Conservation (phyloP, 2,113 vertebrate genomes). For the Dendrocopos noguchii region DNA sequence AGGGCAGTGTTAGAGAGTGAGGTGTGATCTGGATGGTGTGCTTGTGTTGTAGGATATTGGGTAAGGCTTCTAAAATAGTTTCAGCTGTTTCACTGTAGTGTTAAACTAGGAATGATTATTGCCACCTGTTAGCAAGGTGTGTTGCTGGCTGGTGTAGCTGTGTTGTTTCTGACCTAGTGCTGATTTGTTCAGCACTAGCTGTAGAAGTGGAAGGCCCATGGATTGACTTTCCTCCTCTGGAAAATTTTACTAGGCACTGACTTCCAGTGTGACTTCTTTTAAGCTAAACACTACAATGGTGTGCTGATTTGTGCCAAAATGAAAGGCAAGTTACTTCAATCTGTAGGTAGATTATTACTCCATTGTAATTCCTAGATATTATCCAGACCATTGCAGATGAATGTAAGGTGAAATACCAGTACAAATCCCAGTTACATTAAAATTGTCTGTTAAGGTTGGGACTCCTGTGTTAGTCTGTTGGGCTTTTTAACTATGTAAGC, state of each 20-base stretch:
- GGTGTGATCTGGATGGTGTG: rapidly evolving
- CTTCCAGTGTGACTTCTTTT: not conserved
- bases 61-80: not conserved
- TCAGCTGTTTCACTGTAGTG: not conserved
- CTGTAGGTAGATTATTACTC: not conserved
- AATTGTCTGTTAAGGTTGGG: not conserved
- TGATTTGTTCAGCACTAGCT: rapidly evolving
- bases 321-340: not conserved
- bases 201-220: not conserved
- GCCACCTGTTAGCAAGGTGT: too few relatives aligned
- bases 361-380: rapidly evolving
- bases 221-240: not conserved
- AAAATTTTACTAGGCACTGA: rapidly evolving
- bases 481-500: not conserved
- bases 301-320: not conserved
- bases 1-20: not conserved
- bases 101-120: not conserved
- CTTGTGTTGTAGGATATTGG: rapidly evolving
- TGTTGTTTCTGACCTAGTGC: not conserved
- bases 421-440: not conserved
- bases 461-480: not conserved
- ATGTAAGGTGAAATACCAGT: not conserved
- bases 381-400: rapidly evolving
- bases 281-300: rapidly evolving
- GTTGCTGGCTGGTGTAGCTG: not conserved